Percentiles rank a stretch among this genome's conserved stretches.
These are phyloP conservation scores for Macheiramphus alcinus DNA, from an alignment of 2,113 vertebrate genomes.

Conservation along the genomic window DNA sequence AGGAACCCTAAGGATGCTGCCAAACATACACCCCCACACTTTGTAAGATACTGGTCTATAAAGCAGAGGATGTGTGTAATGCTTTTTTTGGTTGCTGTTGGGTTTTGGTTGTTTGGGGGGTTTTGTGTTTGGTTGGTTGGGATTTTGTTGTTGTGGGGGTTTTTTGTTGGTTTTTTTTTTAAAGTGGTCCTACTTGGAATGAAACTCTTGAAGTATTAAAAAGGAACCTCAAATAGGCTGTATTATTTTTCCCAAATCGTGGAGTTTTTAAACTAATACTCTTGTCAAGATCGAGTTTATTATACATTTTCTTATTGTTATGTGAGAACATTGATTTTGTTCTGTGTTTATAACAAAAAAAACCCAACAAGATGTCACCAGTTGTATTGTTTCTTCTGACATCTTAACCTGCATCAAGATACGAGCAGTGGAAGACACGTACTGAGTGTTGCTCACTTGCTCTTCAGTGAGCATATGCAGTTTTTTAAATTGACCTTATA, in stretches of 20 bases:
- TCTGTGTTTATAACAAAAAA: background rate
- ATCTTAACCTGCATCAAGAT: background rate
- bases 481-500: background rate
- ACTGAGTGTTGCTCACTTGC: background rate
- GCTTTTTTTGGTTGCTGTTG: background rate
- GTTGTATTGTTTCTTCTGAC: background rate
- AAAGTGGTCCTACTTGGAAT: background rate
- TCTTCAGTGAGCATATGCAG: background rate
- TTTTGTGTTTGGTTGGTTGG: background rate
- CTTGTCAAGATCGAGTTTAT: background rate
- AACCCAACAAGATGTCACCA: background rate
- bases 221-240: background rate
- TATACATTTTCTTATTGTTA: background rate
- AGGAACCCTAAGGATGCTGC: background rate
- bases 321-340: background rate
- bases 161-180: background rate
- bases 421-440: accelerated
- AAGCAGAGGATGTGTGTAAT: background rate
- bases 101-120: background rate
- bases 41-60: background rate
- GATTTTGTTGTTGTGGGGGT: background rate
- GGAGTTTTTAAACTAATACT: background rate
- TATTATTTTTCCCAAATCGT: background rate
- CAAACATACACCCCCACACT: too few relatives aligned
- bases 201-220: background rate